phyloP scores from a whole-genome alignment of 2,888 invertebrate genomes.

The Plusia festucae region DNA sequence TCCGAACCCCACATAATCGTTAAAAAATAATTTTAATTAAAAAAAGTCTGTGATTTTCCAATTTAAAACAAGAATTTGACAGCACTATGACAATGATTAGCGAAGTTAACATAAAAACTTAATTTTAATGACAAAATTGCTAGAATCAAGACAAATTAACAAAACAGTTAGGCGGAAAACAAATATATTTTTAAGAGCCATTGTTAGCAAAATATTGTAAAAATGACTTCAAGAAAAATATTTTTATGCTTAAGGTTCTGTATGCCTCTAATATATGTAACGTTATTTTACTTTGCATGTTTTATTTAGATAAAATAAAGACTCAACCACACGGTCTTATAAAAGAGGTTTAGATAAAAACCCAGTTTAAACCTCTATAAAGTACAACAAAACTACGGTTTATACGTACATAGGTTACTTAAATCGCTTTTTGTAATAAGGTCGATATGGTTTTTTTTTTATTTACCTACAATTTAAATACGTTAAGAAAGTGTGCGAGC shows the following conservation, averaged over 20 bases:
- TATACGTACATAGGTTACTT: no score
- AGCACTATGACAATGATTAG: slow-evolving; percentile 27
- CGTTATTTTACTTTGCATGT: no score
- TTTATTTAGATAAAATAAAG: not conserved
- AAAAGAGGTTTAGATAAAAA: no score
- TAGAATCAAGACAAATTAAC: slow-evolving; percentile 41
- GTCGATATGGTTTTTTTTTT: no score
- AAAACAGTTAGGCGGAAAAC: slow-evolving; percentile 37
- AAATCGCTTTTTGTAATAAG: no score
- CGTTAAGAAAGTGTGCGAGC: no score
- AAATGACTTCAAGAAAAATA: slow-evolving; percentile 12
- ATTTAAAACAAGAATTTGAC: slow-evolving; percentile 11
- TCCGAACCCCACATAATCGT: not conserved
- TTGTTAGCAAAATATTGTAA: slow-evolving; percentile 41
- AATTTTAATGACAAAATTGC: slow-evolving; percentile 47
- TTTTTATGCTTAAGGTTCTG: slow-evolving; percentile 29
- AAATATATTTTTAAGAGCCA: slow-evolving; percentile 32
- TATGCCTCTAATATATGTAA: no score
- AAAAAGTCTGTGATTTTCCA: not conserved
- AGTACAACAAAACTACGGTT: no score
- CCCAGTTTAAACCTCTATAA: no score
- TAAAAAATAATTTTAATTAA: slow-evolving; percentile 9
- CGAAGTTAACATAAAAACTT: slow-evolving; percentile 21
- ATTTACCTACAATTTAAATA: no score
- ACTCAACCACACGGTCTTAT: no score